Conservation (phyloP, 2,888 invertebrate species). For the Penaeus monodon region DNA sequence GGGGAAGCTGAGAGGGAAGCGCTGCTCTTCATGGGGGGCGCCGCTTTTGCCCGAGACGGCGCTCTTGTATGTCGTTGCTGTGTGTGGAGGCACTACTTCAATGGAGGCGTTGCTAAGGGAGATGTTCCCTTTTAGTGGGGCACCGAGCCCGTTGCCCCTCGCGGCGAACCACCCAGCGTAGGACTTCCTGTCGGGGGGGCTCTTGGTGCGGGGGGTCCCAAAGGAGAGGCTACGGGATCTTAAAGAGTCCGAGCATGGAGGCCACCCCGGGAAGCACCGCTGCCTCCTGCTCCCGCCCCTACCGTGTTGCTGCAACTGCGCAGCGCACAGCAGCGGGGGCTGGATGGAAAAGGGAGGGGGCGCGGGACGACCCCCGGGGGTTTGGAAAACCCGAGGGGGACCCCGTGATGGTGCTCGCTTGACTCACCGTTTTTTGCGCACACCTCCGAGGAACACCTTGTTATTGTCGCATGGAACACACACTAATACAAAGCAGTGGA, state of each 20-base stretch:
- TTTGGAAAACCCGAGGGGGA: slow-evolving; percentile 23
- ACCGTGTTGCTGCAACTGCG: background rate
- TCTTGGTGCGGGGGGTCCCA: slow-evolving; percentile 24
- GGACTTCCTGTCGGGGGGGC: slow-evolving; percentile 24
- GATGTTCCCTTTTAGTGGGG: slow-evolving; percentile 29
- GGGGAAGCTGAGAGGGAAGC: slow-evolving; percentile 27
- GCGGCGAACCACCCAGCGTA: slow-evolving; percentile 22
- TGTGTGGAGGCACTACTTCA: slow-evolving; percentile 41
- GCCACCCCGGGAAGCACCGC: slow-evolving; percentile 9
- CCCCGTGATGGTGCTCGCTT: slow-evolving; percentile 54
- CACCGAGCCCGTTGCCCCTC: slow-evolving; percentile 35
- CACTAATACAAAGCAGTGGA: too few species aligned
- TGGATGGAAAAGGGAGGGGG: slow-evolving; percentile 27
- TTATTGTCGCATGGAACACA: slow-evolving; percentile 5
- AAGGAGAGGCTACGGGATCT: slow-evolving; percentile 44
- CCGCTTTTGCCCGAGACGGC: slow-evolving; percentile 35
- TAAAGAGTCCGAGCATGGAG: slow-evolving; percentile 22
- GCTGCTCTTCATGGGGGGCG: slow-evolving; percentile 11
- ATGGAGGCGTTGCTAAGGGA: slow-evolving; percentile 44
- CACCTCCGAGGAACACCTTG: slow-evolving; percentile 37
- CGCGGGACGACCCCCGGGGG: slow-evolving; percentile 24
- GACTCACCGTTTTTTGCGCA: slow-evolving; percentile 60
- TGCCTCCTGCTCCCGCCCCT: slow-evolving; percentile 6
- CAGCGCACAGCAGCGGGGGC: slow-evolving; percentile 28
- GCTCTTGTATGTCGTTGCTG: slow-evolving; percentile 49